Evolutionary conservation across 2,113 vertebrate genomes (phyloP), one percentile per base, ranked within the genome.

Genomic region (Seriola aureovittata): DNA sequence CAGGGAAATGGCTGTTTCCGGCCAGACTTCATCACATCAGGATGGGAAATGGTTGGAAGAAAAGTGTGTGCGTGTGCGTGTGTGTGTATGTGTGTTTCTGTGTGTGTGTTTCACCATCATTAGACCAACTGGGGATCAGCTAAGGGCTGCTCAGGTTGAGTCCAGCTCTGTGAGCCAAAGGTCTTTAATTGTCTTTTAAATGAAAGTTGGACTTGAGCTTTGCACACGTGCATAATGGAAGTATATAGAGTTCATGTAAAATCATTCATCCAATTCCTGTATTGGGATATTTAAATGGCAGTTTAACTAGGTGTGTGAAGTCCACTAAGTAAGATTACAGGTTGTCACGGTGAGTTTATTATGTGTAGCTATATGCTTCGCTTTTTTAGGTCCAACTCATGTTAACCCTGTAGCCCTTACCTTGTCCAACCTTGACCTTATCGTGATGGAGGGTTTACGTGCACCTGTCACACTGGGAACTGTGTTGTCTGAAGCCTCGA

Each of bases 1-100:
- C 89, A 88, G 91, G 92, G 91, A 94, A 91, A 93, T 91, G 91
- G 85, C 86, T 89, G 93, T 89, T 91, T 93, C 94, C 90, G 89
- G 90, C 89, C 91, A 89, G 90, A 92, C 92, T 92, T 89, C 87
- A 91, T 93, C 89, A 90, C 89, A 89, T 91, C 92, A 90, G 90
- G 81, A 84, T 84, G 77, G 92, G 85, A 94, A 93, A 92, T 89
- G 71, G 89, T 85, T 54, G 73, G 84, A 85, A 86, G 86, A 85
- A 38, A 8, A 71, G 75, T 63, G 66, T 70, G 8, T 63, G 60
- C 48, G 48, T 34, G 52, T 71, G 44, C 78, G 44, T 66, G 55
- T 60, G 34, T 76, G 72, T 48, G 68, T 66, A 66, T 46, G 64
- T 75, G 60, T 60, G 44, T 79, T 68, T 70, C 5, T 55, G 76